These are phyloP conservation scores for Dolichotis patagonum DNA, from an alignment of 2,113 vertebrate species.

Conservation along the genomic window DNA sequence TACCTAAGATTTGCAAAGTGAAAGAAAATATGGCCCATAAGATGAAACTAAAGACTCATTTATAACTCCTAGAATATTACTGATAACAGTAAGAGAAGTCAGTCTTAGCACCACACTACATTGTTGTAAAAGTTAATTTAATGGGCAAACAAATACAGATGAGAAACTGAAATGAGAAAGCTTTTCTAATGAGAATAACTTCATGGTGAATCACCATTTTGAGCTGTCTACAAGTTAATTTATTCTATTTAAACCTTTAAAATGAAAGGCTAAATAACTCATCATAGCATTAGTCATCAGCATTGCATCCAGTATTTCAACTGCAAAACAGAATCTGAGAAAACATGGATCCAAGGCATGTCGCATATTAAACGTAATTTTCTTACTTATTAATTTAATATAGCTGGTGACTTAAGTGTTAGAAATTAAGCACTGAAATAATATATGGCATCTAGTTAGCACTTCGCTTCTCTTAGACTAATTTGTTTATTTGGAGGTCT, in stretches of 20 bases:
- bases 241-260: constrained; percentile 67
- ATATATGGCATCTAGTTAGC: not conserved
- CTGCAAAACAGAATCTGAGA: not conserved
- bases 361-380: not conserved
- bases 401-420: not conserved
- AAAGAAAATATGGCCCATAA: not conserved
- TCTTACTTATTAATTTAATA: constrained; percentile 7
- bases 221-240: constrained; percentile 26
- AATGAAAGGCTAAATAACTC: constrained; percentile 67
- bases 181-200: constrained; percentile 12
- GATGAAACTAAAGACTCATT: constrained; percentile 8
- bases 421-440: not conserved
- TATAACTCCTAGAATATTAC: not conserved
- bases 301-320: not conserved
- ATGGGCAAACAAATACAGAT: constrained; percentile 46
- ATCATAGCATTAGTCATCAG: not conserved
- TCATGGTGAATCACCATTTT: not conserved
- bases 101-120: not conserved
- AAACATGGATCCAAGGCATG: constrained; percentile 45
- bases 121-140: constrained; percentile 30
- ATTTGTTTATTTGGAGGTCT: not conserved
- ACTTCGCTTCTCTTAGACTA: not conserved
- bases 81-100: not conserved
- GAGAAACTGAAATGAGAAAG: constrained; percentile 18
- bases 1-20: not conserved